Conservation (phyloP, 2,113 vertebrate genomes). For the Indicator indicator region DNA sequence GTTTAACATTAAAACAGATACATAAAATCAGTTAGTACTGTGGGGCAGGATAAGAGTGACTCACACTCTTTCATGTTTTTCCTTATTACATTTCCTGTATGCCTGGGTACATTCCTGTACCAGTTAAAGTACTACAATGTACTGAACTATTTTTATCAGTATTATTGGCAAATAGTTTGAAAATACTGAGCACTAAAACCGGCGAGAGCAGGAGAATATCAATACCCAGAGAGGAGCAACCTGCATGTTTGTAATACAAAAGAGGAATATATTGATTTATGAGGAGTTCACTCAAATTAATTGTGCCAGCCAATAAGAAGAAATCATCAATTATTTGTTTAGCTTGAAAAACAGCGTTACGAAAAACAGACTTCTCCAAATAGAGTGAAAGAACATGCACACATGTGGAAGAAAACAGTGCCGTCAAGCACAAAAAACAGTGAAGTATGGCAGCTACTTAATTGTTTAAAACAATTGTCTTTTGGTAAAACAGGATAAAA, state of each 20-base stretch:
- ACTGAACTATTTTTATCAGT: neutral
- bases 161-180: slow-evolving; percentile 31
- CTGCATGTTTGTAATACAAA: slow-evolving; percentile 31
- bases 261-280: slow-evolving; percentile 17
- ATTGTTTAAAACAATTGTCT: neutral
- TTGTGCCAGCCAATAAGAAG: slow-evolving; percentile 10
- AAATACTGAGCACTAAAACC: slow-evolving; percentile 30
- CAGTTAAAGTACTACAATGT: neutral
- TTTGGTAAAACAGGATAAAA: neutral
- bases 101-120: neutral
- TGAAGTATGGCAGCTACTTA: neutral
- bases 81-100: neutral
- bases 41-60: neutral
- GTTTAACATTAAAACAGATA: neutral
- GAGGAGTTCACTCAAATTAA: neutral
- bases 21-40: neutral
- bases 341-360: neutral
- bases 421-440: neutral
- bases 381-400: neutral
- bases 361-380: neutral
- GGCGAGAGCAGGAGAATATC: neutral
- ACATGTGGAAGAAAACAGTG: neutral
- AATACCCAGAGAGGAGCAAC: neutral
- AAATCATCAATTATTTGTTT: slow-evolving; percentile 19
- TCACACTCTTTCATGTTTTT: neutral